A percentile compares a stretch with the other conserved stretches of the same genome.
Evolutionary conservation across 2,888 invertebrate genomes (phyloP).

Genomic region (Apomyelois bistriatella): DNA sequence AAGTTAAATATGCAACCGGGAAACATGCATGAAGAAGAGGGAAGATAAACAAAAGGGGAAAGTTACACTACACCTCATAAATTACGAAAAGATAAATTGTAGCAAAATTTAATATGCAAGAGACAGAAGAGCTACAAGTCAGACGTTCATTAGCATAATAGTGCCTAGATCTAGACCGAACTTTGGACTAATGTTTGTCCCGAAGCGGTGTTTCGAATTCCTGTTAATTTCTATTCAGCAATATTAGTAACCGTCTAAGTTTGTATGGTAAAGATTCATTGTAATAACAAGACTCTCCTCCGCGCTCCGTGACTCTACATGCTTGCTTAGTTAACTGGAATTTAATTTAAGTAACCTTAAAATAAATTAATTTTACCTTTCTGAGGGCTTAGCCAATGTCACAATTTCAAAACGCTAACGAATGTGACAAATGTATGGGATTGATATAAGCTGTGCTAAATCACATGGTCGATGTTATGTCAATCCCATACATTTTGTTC

Average conservation of each 20-base stretch:
- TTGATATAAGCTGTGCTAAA: no score
- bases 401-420: no score
- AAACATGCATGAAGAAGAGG: no score
- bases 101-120: conserved; percentile 15
- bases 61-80: conserved; percentile 7
- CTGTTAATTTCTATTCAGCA: neutral
- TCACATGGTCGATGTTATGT: no score
- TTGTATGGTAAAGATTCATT: neutral
- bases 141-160: conserved; percentile 67
- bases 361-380: neutral
- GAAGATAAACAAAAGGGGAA: neutral
- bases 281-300: neutral
- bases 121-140: conserved; percentile 26
- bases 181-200: conserved; percentile 8
- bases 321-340: no score
- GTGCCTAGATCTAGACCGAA: conserved; percentile 29
- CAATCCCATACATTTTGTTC: no score
- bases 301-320: no score
- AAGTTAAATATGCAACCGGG: no score
- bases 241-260: neutral
- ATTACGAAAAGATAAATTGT: conserved; percentile 8
- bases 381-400: no score
- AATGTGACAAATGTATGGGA: no score
- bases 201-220: neutral
- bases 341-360: neutral